These are phyloP conservation scores for Aphis gossypii DNA, from an alignment of 1,140 invertebrate species.

Conservation along the genomic window DNA sequence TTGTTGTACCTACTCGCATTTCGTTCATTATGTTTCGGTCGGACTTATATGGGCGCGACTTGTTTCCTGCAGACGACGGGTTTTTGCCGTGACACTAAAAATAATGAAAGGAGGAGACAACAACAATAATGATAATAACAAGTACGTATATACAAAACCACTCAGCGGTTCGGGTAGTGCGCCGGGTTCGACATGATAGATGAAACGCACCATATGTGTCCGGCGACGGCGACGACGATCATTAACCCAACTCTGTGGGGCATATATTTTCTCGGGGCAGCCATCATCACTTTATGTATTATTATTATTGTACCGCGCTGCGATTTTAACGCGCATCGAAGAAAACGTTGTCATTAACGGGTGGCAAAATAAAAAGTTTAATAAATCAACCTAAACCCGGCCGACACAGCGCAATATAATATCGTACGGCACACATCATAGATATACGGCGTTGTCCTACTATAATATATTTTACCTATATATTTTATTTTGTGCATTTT, in stretches of 20 bases:
- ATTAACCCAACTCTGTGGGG: constrained; percentile 19
- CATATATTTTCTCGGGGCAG: constrained; percentile 15
- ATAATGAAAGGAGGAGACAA: background rate
- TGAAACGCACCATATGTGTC: constrained; percentile 20
- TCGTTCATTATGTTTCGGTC: too few relatives aligned
- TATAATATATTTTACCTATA: background rate
- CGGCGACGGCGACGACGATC: background rate
- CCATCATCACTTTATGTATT: background rate
- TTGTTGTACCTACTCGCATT: too few relatives aligned
- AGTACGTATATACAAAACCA: background rate
- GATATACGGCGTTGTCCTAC: background rate
- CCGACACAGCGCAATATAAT: too few relatives aligned
- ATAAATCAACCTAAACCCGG: background rate
- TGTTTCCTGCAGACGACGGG: background rate
- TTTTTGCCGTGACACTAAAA: background rate
- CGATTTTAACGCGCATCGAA: background rate
- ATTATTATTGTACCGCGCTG: background rate
- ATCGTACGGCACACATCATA: too few relatives aligned
- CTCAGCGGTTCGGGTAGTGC: background rate
- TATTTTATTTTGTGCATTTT: background rate
- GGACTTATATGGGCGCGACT: constrained; percentile 10
- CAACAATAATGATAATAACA: background rate
- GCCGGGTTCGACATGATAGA: background rate
- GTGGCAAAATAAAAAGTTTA: background rate
- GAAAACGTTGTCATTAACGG: background rate